A percentile compares a stretch with the other conserved stretches of the same genome.
phyloP scores from a whole-genome alignment of 2,113 vertebrate genomes.

The Oreotrochilus melanogaster region DNA sequence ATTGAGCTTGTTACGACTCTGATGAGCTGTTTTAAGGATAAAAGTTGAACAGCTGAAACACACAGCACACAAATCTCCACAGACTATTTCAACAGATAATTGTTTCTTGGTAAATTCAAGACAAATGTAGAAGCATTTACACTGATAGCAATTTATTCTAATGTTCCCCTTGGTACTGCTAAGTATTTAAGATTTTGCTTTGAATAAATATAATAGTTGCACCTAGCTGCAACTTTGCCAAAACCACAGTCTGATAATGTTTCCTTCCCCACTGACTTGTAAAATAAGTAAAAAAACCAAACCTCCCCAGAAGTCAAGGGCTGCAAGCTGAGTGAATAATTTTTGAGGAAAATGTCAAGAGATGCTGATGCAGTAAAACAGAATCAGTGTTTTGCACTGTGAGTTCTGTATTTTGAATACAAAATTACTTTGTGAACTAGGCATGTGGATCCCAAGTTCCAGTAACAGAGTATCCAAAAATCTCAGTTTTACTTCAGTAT shows the following conservation, averaged over 20 bases:
- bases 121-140: neutral
- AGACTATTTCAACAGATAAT: neutral
- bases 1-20: constrained; percentile 94
- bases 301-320: neutral
- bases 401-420: neutral
- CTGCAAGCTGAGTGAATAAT: neutral
- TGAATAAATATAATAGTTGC: neutral
- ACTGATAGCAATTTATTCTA: neutral
- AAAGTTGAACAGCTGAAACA: neutral
- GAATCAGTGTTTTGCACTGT: neutral
- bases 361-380: neutral
- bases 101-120: neutral
- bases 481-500: neutral
- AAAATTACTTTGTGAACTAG: neutral
- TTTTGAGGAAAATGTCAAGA: neutral
- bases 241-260: neutral
- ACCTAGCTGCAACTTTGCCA: neutral
- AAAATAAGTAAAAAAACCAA: neutral
- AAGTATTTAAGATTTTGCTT: neutral
- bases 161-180: neutral
- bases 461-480: neutral
- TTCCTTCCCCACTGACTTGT: neutral
- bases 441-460: neutral
- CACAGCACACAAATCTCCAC: neutral
- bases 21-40: constrained; percentile 84